phyloP scores from a whole-genome alignment of 2,113 vertebrate species.

The Microcebus griseorufus region DNA sequence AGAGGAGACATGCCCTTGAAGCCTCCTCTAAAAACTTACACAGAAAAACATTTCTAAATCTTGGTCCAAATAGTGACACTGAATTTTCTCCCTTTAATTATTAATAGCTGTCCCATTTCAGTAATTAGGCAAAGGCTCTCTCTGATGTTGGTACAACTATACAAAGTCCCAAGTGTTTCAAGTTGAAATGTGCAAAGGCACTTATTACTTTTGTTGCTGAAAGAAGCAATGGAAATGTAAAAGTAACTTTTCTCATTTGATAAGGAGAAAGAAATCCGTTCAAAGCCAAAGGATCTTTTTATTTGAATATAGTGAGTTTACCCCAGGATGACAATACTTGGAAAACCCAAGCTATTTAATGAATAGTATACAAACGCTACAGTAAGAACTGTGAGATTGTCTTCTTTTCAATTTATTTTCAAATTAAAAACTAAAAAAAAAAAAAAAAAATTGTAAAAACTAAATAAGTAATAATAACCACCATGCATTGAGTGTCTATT shows the following conservation, averaged over 20 bases:
- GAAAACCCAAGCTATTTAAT: background rate
- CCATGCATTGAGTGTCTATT: background rate
- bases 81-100: background rate
- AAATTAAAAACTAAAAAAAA: background rate
- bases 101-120: background rate
- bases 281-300: conserved; percentile 31
- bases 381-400: background rate
- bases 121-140: background rate
- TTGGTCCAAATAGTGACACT: background rate
- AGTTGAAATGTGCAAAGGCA: conserved; percentile 30
- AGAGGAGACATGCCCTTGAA: conserved; percentile 12
- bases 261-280: background rate
- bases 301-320: background rate
- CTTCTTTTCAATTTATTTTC: background rate
- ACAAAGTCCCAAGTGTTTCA: background rate
- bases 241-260: background rate
- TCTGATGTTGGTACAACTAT: background rate
- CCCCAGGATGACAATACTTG: background rate
- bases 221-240: background rate
- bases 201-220: conserved; percentile 26
- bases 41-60: background rate
- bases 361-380: background rate
- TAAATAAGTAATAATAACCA: background rate
- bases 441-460: background rate
- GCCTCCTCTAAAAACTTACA: background rate